These are phyloP conservation scores for Ganaspis sp. DNA, from an alignment of 1,140 invertebrate genomes.

Conservation along the genomic window DNA sequence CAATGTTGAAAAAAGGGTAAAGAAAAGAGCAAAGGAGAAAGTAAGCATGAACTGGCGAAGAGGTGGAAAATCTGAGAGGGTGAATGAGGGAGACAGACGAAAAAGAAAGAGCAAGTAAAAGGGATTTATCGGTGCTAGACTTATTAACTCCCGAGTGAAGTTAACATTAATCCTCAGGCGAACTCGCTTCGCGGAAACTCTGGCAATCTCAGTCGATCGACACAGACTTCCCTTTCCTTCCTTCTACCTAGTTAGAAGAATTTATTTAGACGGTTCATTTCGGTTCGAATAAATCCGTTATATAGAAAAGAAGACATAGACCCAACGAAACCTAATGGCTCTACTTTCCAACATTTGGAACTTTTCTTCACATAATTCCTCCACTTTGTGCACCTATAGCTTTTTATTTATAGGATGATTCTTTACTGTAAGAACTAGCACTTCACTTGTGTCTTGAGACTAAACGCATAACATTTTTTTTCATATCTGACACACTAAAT, in stretches of 20 bases:
- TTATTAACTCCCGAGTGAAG: conserved; percentile 67
- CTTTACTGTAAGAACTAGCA: no score
- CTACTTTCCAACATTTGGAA: not conserved
- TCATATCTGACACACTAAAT: no score
- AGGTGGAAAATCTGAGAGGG: conserved; percentile 34
- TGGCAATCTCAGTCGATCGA: conserved; percentile 52
- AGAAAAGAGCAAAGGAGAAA: conserved; percentile 28
- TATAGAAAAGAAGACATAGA: not conserved
- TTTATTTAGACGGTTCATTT: conserved; percentile 30
- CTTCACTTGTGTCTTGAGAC: no score
- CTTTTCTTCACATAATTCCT: not conserved
- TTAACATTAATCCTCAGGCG: conserved; percentile 62
- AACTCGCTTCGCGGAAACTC: conserved; percentile 56
- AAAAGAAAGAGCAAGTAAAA: conserved; percentile 53
- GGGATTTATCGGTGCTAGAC: conserved; percentile 65
- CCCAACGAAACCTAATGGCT: not conserved
- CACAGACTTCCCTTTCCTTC: conserved; percentile 28
- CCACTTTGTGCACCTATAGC: not conserved
- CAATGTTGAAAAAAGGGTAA: conserved; percentile 38
- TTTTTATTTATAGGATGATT: not conserved
- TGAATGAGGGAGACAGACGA: conserved; percentile 38
- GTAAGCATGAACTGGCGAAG: conserved; percentile 5
- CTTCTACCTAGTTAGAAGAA: conserved; percentile 25
- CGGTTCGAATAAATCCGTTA: conserved; percentile 22
- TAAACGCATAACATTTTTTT: no score